Percentiles rank a stretch among this genome's conserved stretches.
Evolutionary conservation across 2,113 vertebrate genomes (phyloP).

Genomic region (Coptodon bakossiorum): DNA sequence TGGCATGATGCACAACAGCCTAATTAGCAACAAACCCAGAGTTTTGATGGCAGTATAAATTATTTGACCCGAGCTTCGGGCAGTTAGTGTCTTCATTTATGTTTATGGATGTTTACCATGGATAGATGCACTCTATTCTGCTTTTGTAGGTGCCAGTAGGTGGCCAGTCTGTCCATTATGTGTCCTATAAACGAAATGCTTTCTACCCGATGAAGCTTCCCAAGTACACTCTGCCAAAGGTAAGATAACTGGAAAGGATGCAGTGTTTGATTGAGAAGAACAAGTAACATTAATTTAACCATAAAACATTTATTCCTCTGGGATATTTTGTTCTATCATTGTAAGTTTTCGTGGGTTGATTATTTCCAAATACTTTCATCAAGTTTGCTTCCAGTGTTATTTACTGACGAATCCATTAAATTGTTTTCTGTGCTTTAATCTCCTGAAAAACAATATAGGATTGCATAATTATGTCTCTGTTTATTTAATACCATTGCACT

Average conservation of each 20-base stretch:
- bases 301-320: background rate
- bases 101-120: background rate
- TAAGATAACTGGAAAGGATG: constrained; percentile 43
- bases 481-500: background rate
- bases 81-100: background rate
- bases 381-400: background rate
- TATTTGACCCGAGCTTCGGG: background rate
- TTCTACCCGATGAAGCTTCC: constrained; percentile 90
- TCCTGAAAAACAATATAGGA: background rate
- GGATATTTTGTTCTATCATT: background rate
- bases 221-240: constrained; percentile 90
- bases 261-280: background rate
- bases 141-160: constrained; percentile 79
- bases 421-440: constrained; percentile 7
- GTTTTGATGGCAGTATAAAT: constrained; percentile 4
- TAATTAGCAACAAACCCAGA: constrained; percentile 12
- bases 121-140: background rate
- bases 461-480: constrained; percentile 2
- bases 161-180: constrained; percentile 86
- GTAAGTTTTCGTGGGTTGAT: background rate
- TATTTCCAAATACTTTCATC: constrained; percentile 6
- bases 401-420: background rate
- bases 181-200: constrained; percentile 82
- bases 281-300: background rate
- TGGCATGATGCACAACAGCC: background rate